Evolutionary conservation across 2,888 invertebrate species (phyloP).

Genomic region (Cistogaster globosa): DNA sequence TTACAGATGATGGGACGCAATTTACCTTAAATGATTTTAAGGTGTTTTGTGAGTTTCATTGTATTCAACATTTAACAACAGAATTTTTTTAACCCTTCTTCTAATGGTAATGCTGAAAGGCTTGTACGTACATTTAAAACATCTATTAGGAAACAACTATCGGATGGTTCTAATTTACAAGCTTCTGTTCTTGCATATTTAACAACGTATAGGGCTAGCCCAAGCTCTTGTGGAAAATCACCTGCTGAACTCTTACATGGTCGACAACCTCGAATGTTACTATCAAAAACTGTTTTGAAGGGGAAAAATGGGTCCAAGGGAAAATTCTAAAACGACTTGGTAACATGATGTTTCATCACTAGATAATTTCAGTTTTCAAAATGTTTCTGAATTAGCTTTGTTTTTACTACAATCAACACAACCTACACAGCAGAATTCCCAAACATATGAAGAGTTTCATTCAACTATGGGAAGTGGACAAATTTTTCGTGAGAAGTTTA

Average conservation of each 20-base stretch:
- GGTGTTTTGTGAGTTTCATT: conserved; percentile 17
- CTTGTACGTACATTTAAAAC: conserved; percentile 7
- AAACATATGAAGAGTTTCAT: not conserved
- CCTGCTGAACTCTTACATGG: conserved; percentile 4
- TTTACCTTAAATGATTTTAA: conserved; percentile 45
- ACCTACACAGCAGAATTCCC: not conserved
- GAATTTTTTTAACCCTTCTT: conserved; percentile 50
- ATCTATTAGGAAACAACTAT: no score
- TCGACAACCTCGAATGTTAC: not conserved
- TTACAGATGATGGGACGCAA: conserved; percentile 27
- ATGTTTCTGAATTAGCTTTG: conserved; percentile 7
- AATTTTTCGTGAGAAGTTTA: no score
- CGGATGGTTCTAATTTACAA: no score
- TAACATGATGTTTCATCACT: conserved; percentile 9
- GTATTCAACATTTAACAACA: conserved; percentile 36
- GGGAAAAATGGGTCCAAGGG: not conserved
- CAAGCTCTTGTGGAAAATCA: not conserved
- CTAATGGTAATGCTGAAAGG: conserved; percentile 46
- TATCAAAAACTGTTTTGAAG: not conserved
- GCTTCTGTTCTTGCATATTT: no score
- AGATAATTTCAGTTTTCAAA: conserved; percentile 12
- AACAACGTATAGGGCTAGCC: conserved; percentile 20
- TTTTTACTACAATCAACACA: not conserved
- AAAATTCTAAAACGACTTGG: conserved; percentile 8
- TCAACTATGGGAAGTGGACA: not conserved